Base-by-base conservation (phyloP, 2,888 invertebrate genomes). In the Callimorpha dominula region DNA sequence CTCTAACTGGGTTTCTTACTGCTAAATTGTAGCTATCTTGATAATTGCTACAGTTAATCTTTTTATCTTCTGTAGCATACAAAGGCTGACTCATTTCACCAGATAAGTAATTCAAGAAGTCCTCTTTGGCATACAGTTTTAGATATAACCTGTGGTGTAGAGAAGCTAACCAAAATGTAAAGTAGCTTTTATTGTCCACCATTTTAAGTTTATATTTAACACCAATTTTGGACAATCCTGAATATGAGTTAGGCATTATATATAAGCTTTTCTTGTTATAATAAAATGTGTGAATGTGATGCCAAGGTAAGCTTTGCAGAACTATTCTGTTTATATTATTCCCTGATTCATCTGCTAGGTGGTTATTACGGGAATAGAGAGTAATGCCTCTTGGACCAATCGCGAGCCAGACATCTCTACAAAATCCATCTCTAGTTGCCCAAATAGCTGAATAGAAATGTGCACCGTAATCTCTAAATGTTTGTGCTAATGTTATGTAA, bases 71-170 rank as follows among this genome's bases (percentile, higher is more conserved):
- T 82, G 89, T 86, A 70, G 79, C 80, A 87, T 95, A 96, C 60
- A 96, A 78, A 14, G 96, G 96, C 77, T 96, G 95, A 79, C 96
- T 96, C 76, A 97, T 93, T 87, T 97, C 97, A 88, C 96, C 96
- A 65, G 97, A 96, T 86, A 97, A 93, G 81, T 96, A 96, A 88
- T 96, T 96, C 60, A 97, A 94, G 71, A 97, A 97, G 76, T 97
- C 97, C 78, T 97, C 96, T 88, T 97, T 97, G 63, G 97, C 97
- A 87, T 97, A 96, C 68, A 97, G 91, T 86, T 97, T 97, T 84
- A 97, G 94, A 92, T 97, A 98, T 89, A 98, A 96, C 88, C 97
- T 97, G 88, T 98, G 97, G 89, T 98, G 98, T 65, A 97, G 91
- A n/a, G 97, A 97, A 14, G 97, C 97, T 76, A 97, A 91, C 91